These are phyloP conservation scores for Orcinus orca DNA, from an alignment of 2,113 vertebrate genomes.

Conservation along the genomic window DNA sequence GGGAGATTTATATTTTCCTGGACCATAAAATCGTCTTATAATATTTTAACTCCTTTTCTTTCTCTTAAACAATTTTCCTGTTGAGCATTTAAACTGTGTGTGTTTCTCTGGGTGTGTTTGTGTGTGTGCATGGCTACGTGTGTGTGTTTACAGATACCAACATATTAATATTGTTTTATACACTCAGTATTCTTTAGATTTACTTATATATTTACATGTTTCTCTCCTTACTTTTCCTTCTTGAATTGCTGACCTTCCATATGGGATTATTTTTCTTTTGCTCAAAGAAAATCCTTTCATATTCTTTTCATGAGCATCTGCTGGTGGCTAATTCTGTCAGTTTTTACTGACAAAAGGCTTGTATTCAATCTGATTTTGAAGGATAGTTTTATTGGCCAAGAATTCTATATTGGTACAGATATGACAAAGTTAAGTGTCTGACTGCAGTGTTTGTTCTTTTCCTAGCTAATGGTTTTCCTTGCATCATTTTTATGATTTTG, in stretches of 20 bases:
- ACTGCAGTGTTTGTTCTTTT: neutral
- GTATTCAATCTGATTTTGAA: neutral
- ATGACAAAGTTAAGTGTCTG: neutral
- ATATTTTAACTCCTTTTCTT: neutral
- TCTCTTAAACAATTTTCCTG: neutral
- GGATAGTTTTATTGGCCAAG: neutral
- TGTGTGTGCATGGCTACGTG: neutral
- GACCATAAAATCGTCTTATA: neutral
- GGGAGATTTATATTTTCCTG: neutral
- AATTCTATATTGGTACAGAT: neutral
- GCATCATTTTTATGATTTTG: neutral
- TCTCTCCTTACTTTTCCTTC: neutral
- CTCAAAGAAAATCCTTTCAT: neutral
- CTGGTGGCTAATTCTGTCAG: neutral
- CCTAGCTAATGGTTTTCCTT: neutral
- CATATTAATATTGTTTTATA: neutral
- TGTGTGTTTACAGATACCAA: neutral
- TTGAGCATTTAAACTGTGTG: neutral
- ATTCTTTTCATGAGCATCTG: neutral
- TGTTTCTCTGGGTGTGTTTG: neutral
- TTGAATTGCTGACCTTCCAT: neutral
- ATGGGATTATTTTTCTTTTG: neutral
- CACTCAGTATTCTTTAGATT: neutral
- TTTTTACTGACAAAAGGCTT: neutral
- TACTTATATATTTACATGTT: neutral